Base-by-base conservation (phyloP, 2,888 invertebrate genomes). In the Cryptops parisi region DNA sequence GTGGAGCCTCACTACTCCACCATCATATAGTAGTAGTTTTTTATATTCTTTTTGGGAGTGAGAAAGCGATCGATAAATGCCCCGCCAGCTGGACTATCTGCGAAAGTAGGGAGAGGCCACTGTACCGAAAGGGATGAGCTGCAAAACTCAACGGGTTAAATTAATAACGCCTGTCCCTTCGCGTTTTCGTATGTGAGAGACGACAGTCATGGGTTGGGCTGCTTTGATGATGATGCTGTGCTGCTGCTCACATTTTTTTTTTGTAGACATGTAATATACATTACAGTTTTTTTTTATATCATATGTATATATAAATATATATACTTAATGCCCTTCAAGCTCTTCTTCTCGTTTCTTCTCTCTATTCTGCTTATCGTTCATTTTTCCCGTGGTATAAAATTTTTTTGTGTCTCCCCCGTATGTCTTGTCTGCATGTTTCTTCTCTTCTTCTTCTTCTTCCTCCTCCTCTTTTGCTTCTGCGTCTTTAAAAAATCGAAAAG, bases 41-140 rank as follows among this genome's bases (percentile, higher is more conserved):
- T 41, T 41, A 17, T 41, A 9, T n/a, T n/a, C n/a, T 38, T 38
- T 38, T 38, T 38, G 38, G 38, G 38, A 9, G 9, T 38, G 17
- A n/a, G n/a, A n/a, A n/a, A 24, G 22, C 46, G 23, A 46, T 46
- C 46, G 24, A 46, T 46, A 46, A 46, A 19, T 46, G 46, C 9
- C 46, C 46, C 46, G 46, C 46, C 46, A 46, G 46, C 46, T 46
- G 46, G 46, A 46, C 46, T 46, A 46, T 24, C 25, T 46, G 46
- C 22, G 19, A 6, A 6, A 22, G 46, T 9, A 43, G 46, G 46
- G 46, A n/a, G 46, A 46, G 25, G 24, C 46, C 46, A 46, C 46
- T 46, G 21, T 46, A 15, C 12, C 19, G 12, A 46, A 46, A 46
- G 46, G 46, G 46, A 24, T 21, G 25, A 5, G 6, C 17, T n/a